Evolutionary conservation across 92 coral and sea anemone species (phyloP), one percentile per base, ranked within the genome.

Genomic region (Parazoanthus swiftii): DNA sequence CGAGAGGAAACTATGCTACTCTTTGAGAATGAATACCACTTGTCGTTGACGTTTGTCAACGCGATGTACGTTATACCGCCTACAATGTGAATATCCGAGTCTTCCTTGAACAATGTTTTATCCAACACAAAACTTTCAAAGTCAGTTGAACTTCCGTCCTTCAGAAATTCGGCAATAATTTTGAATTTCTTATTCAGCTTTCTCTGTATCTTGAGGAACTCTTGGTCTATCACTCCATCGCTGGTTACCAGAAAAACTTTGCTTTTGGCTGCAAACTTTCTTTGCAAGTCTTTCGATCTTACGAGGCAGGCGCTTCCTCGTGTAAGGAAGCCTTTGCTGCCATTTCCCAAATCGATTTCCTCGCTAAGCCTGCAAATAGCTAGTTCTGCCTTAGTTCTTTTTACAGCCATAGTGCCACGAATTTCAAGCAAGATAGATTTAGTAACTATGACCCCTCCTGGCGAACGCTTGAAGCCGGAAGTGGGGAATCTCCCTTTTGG

Each of bases 241-340:
- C 78, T 84, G 78, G 87, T 84, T 15, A 68, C 77, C 16, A 84
- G 79, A 71, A 84, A 84, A 16, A 71, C 78, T 70, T 84, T 71
- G 78, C 87, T 71, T 20, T 70, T 84, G 77, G 87, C 79, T 9
- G 21, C 21, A 33, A 84, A 26, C n/a, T 44, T 46, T 14, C 18
- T 8, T 44, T 71, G 67, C 21, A 84, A 29, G 56, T 84, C 78
- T 18, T 84, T 84, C 79, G 87, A 84, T 84, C 39, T 33, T 5
- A 84, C 67, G 6, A 84, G 78, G n/a, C 87, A 84, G 33, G 77
- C 87, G 26, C 87, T 70, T 26, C 87, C 87, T 59, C 58, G 79
- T 3, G 87, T 70, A 26, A 29, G 14, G 43, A 68, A 84, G 13
- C 25, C 54, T 6, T 18, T 71, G 2, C 48, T 74, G 26, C 87